phyloP scores from a whole-genome alignment of 2,888 invertebrate species.

The Apodemia zela region DNA sequence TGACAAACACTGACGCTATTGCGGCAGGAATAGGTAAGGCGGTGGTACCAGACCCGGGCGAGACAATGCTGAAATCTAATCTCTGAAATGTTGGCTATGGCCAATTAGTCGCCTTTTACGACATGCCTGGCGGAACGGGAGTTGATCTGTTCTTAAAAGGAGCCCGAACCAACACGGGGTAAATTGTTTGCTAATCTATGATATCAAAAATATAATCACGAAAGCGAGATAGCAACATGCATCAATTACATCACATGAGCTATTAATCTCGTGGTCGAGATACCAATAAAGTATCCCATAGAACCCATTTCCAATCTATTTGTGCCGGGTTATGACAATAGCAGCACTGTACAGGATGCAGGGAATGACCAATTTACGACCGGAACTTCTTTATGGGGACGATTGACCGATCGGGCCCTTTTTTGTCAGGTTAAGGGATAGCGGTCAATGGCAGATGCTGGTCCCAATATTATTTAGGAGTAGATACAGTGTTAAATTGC shows the following conservation, averaged over 20 bases:
- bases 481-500: background rate
- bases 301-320: conserved; percentile 34
- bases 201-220: too few species aligned
- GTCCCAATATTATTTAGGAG: conserved; percentile 17
- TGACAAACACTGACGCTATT: too few species aligned
- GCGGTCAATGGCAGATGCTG: conserved; percentile 27
- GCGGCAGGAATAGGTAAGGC: too few species aligned
- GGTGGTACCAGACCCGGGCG: too few species aligned
- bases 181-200: too few species aligned
- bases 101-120: too few species aligned
- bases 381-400: conserved; percentile 62
- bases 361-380: conserved; percentile 65
- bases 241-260: background rate
- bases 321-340: conserved; percentile 56
- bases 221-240: too few species aligned
- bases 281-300: conserved; percentile 17
- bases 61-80: too few species aligned
- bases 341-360: conserved; percentile 56
- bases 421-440: conserved; percentile 34
- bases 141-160: too few species aligned
- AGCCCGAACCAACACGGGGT: too few species aligned
- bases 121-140: too few species aligned
- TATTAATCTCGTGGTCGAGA: conserved; percentile 2
- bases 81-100: too few species aligned
- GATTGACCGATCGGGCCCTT: conserved; percentile 55